Evolutionary conservation across 2,113 vertebrate species (phyloP), one percentile per base, ranked within the genome.

Genomic region (Eulemur rufifrons): DNA sequence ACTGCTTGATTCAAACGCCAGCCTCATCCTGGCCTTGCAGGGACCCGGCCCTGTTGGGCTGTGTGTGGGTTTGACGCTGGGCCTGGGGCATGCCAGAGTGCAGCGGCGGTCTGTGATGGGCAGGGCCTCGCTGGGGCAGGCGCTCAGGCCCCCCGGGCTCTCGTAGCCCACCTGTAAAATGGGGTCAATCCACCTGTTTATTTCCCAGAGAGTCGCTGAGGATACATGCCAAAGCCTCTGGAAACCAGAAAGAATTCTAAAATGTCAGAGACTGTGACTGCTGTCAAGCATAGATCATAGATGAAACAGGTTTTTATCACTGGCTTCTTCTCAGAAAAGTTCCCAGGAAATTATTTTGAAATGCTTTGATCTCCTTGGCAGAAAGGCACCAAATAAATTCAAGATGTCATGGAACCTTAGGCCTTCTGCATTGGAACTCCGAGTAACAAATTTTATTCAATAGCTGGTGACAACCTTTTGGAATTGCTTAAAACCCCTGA

Each of bases 301-400:
- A 42, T 39, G 39, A 94, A 76, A 59, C 42, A 50, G 45, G 5
- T 14, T 52, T 52, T 50, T 42, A 13, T 39, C 25, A 12, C 59
- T 52, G 88, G 61, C 54, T 89, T 63, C 74, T 89, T 90, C 42
- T 87, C 64, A 45, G 64, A 73, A 73, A 83, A 63, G 45, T 93
- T 76, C 59, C 29, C 81, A 64, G 27, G 77, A 86, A 95, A 52
- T 96, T 64, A 74, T 87, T 90, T 89, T 69, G 85, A 92, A 73
- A n/a, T 89, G 59, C 88, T 97, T 95, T 97, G 88, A 96, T 95
- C 90, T 93, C 71, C 56, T 86, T 86, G 47, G 68, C 83, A 82
- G 93, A 37, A 73, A 94, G 69, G 10, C 9, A 86, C 47, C 5
- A 5, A 83, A 85, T 78, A 92, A 78, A 95, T 94, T 66, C 8